phyloP scores from a whole-genome alignment of 2,113 vertebrate genomes.

The Plecotus auritus region DNA sequence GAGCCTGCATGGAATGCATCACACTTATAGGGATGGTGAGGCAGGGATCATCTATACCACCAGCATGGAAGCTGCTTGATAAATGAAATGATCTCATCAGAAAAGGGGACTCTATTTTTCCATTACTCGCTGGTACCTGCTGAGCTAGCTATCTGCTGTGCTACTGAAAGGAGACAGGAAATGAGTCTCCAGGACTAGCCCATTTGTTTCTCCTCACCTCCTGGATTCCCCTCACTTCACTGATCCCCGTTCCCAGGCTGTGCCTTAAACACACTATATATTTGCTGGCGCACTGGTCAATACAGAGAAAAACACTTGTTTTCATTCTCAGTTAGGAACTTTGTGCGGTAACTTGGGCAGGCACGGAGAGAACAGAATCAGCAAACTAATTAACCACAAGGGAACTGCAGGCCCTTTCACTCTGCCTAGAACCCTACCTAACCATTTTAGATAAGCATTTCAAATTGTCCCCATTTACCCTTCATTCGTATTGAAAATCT shows the following conservation, averaged over 20 bases:
- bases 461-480: background rate
- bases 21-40: no score
- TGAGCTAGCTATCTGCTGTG: background rate
- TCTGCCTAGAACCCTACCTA: background rate
- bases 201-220: background rate
- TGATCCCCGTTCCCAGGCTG: background rate
- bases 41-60: no score
- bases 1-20: no score
- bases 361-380: background rate
- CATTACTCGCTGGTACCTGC: background rate
- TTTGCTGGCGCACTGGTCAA: background rate
- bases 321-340: background rate
- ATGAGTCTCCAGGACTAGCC: background rate
- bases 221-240: background rate
- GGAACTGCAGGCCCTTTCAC: no score
- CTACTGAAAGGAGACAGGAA: background rate
- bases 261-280: background rate
- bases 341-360: no score
- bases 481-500: background rate
- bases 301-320: background rate
- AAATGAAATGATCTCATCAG: background rate
- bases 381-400: background rate
- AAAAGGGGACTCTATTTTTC: no score
- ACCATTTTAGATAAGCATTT: accelerated
- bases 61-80: no score